These are phyloP conservation scores for Gephyroberyx darwinii DNA, from an alignment of 2,797 vertebrate species.

Conservation along the genomic window DNA sequence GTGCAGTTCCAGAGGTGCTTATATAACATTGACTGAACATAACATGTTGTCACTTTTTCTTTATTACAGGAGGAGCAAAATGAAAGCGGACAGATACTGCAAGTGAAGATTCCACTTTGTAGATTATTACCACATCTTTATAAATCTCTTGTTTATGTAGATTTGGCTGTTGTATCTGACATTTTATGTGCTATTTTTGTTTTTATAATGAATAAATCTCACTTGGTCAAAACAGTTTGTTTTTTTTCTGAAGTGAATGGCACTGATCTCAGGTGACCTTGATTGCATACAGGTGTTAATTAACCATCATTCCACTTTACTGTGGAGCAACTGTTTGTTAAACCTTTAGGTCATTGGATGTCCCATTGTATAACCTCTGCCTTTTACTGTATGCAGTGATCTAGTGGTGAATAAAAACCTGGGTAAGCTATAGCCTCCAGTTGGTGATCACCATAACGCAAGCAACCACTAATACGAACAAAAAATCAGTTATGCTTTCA, in stretches of 20 bases:
- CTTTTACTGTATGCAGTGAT: background rate
- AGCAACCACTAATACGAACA: no score
- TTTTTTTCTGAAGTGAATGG: background rate
- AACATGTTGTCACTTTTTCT: slow-evolving; percentile 24
- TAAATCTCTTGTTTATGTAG: slow-evolving; percentile 35
- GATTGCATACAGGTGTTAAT: slow-evolving; percentile 20
- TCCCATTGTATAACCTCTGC: background rate
- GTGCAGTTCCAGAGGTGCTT: background rate
- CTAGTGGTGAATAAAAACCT: background rate
- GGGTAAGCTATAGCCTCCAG: no score
- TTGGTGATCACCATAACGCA: no score
- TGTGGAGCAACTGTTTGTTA: background rate
- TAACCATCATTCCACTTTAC: background rate
- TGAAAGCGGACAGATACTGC: slow-evolving; percentile 98
- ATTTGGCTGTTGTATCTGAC: slow-evolving; percentile 16
- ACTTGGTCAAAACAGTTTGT: slow-evolving; percentile 7
- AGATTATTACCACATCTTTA: slow-evolving; percentile 11
- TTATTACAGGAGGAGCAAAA: slow-evolving; percentile 90
- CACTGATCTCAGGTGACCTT: background rate
- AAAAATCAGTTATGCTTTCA: no score
- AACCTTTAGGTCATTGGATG: background rate
- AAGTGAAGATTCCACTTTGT: slow-evolving; percentile 81
- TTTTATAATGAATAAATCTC: slow-evolving; percentile 63
- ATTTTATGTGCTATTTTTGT: slow-evolving; percentile 12
- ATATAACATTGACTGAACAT: background rate